Conservation (phyloP, 2,113 vertebrate genomes). For the Crotalus helleri region DNA sequence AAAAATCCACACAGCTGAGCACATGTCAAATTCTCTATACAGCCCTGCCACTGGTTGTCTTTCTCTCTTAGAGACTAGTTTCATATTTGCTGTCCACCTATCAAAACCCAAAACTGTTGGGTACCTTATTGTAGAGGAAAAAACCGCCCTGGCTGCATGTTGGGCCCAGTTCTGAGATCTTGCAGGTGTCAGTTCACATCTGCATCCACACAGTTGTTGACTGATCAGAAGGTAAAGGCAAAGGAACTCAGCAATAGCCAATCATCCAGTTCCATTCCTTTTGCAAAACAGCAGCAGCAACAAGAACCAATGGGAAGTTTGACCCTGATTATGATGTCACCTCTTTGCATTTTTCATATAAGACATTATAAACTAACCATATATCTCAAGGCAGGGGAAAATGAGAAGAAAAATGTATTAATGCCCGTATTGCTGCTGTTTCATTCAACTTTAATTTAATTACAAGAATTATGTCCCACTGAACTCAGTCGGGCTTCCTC, state of each 20-base stretch:
- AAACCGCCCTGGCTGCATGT: conserved; percentile 25
- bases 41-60: background rate
- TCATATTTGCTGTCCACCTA: background rate
- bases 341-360: conserved; percentile 11
- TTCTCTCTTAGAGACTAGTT: background rate
- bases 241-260: background rate
- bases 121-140: conserved; percentile 10
- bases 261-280: background rate
- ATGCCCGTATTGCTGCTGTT: background rate
- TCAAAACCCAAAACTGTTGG: background rate
- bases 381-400: background rate
- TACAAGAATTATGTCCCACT: background rate
- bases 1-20: background rate
- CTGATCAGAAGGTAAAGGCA: background rate
- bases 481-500: background rate
- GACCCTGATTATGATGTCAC: conserved; percentile 31
- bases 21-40: background rate
- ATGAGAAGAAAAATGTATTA: background rate
- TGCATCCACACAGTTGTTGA: conserved; percentile 1
- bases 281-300: background rate
- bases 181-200: conserved; percentile 9
- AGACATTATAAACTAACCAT: background rate
- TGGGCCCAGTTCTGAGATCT: conserved; percentile 9
- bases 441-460: background rate
- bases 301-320: conserved; percentile 18